Evolutionary conservation across 2,888 invertebrate species (phyloP).

Genomic region (Pecten maximus): DNA sequence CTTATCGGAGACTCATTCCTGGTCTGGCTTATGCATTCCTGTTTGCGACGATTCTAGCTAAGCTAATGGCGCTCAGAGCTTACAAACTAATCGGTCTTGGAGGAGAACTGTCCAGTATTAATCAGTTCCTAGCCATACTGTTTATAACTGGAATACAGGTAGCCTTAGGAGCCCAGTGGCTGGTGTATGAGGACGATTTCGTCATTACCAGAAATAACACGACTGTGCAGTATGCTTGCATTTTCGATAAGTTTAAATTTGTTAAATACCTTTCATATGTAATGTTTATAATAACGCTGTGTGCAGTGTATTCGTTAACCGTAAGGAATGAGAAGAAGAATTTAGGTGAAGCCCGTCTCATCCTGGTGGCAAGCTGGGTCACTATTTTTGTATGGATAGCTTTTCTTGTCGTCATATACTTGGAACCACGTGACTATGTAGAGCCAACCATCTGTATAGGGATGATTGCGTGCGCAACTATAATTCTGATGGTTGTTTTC

Average conservation of each 20-base stretch:
- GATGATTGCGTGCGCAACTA: conserved; percentile 90
- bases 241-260: conserved; percentile 67
- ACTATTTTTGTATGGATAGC: conserved; percentile 88
- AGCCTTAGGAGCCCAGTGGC: conserved; percentile 81
- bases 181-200: conserved; percentile 67
- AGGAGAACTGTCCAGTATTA: conserved; percentile 88
- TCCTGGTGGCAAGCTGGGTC: conserved; percentile 92
- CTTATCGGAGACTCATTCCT: conserved; percentile 81
- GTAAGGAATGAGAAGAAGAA: conserved; percentile 93
- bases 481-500: conserved; percentile 95
- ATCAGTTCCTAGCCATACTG: conserved; percentile 92
- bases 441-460: conserved; percentile 92
- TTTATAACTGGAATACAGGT: conserved; percentile 91
- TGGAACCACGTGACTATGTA: conserved; percentile 69
- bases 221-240: conserved; percentile 67
- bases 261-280: conserved; percentile 91
- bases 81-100: conserved; percentile 91
- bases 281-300: conserved; percentile 91
- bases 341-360: conserved; percentile 95
- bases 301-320: conserved; percentile 91
- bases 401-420: conserved; percentile 86
- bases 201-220: conserved; percentile 54
- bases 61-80: conserved; percentile 95
- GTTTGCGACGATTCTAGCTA: conserved; percentile 94
- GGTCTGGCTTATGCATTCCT: conserved; percentile 87